Evolutionary conservation across 1,140 invertebrate genomes (phyloP).

Genomic region (Hylaeus anthracinus): DNA sequence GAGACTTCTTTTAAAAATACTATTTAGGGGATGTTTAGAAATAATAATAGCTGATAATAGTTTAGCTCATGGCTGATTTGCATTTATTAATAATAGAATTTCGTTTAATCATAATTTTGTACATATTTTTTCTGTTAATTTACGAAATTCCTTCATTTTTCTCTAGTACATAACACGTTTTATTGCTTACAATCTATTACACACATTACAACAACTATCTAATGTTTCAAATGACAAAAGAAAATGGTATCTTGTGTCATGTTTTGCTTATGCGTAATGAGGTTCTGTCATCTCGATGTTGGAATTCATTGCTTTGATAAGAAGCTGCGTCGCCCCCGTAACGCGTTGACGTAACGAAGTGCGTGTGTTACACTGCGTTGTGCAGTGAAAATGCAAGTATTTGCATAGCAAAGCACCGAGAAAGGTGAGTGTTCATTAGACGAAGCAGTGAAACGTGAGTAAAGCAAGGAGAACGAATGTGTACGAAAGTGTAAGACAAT

Average conservation of each 20-base stretch:
- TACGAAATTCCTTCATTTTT: too few species aligned
- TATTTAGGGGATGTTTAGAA: too few species aligned
- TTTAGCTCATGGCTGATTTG: too few species aligned
- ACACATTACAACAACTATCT: too few species aligned
- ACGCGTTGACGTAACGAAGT: not conserved
- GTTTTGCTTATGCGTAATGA: slow-evolving; percentile 43
- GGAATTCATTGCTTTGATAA: slow-evolving; percentile 32
- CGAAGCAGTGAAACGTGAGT: not conserved
- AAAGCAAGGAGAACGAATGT: not conserved
- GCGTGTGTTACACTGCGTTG: not conserved
- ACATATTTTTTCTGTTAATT: too few species aligned
- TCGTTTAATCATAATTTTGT: too few species aligned
- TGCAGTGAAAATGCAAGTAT: not conserved
- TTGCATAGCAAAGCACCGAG: not conserved
- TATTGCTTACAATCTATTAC: too few species aligned
- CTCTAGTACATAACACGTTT: too few species aligned
- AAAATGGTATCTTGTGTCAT: slow-evolving; percentile 35
- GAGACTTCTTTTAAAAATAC: too few species aligned
- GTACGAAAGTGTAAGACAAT: slow-evolving; percentile 17
- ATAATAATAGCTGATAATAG: too few species aligned
- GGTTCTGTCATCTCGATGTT: not conserved
- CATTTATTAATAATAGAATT: too few species aligned
- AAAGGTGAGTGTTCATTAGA: not conserved
- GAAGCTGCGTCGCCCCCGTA: not conserved
- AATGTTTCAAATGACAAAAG: slow-evolving; percentile 5